Conservation (phyloP, 2,888 invertebrate genomes). For the Cecidostiba fungosa region DNA sequence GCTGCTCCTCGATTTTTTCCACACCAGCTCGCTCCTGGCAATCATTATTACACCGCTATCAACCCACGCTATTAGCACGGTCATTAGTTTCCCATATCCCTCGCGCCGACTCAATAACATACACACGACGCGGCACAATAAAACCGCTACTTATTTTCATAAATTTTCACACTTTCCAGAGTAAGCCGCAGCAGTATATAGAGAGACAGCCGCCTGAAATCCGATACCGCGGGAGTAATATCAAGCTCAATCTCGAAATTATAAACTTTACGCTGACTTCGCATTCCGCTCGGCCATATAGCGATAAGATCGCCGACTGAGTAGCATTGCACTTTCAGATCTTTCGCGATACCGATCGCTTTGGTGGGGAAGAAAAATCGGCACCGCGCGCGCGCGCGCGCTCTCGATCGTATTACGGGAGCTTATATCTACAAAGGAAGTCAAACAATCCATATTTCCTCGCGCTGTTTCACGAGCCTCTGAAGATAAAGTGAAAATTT, state of each 20-base stretch:
- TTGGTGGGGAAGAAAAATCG: slow-evolving; percentile 45
- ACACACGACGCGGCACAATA: neutral
- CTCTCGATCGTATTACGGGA: slow-evolving; percentile 49
- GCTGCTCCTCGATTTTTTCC: slow-evolving; percentile 25
- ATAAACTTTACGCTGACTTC: slow-evolving; percentile 35
- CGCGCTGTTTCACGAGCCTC: neutral
- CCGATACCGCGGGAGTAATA: neutral
- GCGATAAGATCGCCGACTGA: slow-evolving; percentile 26
- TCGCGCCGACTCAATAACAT: no score
- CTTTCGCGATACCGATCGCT: slow-evolving; percentile 58
- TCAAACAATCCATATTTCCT: slow-evolving; percentile 47
- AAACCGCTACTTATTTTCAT: neutral
- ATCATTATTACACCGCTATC: neutral
- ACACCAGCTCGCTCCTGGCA: no score
- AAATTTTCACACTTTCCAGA: neutral
- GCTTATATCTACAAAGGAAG: slow-evolving; percentile 36
- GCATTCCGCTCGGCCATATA: slow-evolving; percentile 58
- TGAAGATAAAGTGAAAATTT: neutral
- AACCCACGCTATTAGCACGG: neutral
- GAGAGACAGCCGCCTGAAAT: slow-evolving; percentile 9
- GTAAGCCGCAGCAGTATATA: neutral
- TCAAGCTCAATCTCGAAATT: slow-evolving; percentile 32
- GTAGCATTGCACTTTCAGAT: slow-evolving; percentile 59
- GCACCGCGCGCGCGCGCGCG: no score
- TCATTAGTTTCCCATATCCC: neutral